Evolutionary conservation across 2,113 vertebrate genomes (phyloP), one percentile per base, ranked within the genome.

Genomic region (Neoarius graeffei): DNA sequence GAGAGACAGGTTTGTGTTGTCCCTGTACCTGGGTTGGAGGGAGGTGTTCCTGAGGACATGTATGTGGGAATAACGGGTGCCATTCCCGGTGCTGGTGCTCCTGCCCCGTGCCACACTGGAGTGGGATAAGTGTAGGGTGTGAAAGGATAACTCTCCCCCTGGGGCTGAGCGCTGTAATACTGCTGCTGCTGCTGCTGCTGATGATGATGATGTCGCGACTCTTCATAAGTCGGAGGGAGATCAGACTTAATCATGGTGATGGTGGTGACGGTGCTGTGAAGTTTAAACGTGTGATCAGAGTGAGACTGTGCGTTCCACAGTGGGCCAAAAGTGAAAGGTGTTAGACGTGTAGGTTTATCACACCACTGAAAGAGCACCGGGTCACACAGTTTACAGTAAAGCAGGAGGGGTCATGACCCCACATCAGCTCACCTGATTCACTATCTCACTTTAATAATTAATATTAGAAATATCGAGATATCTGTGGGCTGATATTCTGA

Each of bases 161-260:
- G 71, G 48, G 66, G 86, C 48, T 80, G 42, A 56, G 35, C 7
- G 20, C n/a, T 25, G 81, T 83, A 54, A 30, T 52, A 4, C 42
- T 10, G 14, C 35, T 88, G 83, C 15, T 93, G 62, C 52, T 88
- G 82, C 17, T 93, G 62, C 35, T 27, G 64, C 3, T 25, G 67
- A 15, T 69, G 27, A 27, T 30, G 30, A 35, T 85, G 74, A 73
- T 87, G 82, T 17, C 57, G 71, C 0, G 93, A 91, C 0, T 94
- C 94, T 84, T 95, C 95, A 17, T 95, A 95, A n/a, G 92, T 74
- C 30, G 94, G 94, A 89, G 95, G 94, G 56, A 83, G 88, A 64
- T 95, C 93, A 15, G 11, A 67, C 91, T 95, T 95, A 11, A 90
- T 91, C 35, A 92, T 94, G 91, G 90, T 92, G 73, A 87, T 88